A percentile compares a stretch with the other conserved stretches of the same genome.
phyloP scores from a whole-genome alignment of 2,797 vertebrate genomes.

The Australoheros facetus region DNA sequence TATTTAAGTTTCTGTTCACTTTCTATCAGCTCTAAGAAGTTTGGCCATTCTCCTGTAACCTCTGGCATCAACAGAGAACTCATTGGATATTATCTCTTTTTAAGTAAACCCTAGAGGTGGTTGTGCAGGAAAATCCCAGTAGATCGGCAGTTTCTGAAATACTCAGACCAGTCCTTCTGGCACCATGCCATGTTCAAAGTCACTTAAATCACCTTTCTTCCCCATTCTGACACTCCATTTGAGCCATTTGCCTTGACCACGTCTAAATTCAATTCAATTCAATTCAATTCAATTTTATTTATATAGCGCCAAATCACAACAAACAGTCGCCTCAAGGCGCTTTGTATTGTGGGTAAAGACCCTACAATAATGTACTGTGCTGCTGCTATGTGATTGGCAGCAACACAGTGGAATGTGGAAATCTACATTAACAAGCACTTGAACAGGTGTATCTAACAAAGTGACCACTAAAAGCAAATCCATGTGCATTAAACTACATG shows the following conservation, averaged over 20 bases:
- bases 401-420: background rate
- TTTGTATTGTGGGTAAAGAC: too few species aligned
- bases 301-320: too few species aligned
- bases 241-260: background rate
- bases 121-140: background rate
- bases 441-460: background rate
- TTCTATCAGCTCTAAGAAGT: too few species aligned
- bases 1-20: too few species aligned
- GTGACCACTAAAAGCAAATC: background rate
- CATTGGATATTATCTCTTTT: too few species aligned
- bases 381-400: background rate
- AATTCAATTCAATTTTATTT: too few species aligned
- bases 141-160: background rate
- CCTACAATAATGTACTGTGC: background rate
- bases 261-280: too few species aligned
- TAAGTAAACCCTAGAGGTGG: background rate
- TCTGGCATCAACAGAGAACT: too few species aligned
- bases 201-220: background rate
- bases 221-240: background rate
- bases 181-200: background rate
- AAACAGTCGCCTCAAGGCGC: too few species aligned
- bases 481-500: background rate
- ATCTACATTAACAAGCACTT: background rate
- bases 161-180: background rate
- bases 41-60: too few species aligned